Evolutionary conservation across 2,888 invertebrate species (phyloP).

Genomic region (Aleiodes leptofemur): DNA sequence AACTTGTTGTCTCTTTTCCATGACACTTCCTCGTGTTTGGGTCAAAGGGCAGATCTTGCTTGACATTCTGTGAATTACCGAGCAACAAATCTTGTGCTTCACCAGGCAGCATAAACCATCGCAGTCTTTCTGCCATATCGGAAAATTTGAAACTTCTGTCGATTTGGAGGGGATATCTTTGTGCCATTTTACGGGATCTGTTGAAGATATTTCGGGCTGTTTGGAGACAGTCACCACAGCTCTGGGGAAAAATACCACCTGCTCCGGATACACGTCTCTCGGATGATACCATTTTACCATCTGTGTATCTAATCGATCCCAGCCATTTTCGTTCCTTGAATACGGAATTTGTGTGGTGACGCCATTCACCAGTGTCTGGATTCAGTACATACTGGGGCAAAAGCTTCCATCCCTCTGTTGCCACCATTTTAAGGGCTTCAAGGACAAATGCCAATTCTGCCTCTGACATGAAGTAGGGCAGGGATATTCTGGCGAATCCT

Average conservation of each 20-base stretch:
- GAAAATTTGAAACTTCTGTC: slow-evolving; percentile 85
- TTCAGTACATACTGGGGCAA: slow-evolving; percentile 92
- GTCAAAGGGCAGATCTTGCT: slow-evolving; percentile 86
- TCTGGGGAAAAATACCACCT: slow-evolving; percentile 85
- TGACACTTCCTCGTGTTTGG: slow-evolving; percentile 77
- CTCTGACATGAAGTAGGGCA: slow-evolving; percentile 91
- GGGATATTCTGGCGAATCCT: slow-evolving; percentile 89
- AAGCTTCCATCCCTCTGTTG: slow-evolving; percentile 92
- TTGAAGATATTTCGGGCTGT: slow-evolving; percentile 87
- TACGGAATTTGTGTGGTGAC: slow-evolving; percentile 86
- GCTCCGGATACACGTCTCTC: slow-evolving; percentile 85
- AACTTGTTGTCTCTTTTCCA: slow-evolving; percentile 48
- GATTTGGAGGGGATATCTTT: slow-evolving; percentile 82
- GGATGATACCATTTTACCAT: slow-evolving; percentile 85
- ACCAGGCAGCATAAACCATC: slow-evolving; percentile 93
- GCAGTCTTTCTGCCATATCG: slow-evolving; percentile 80
- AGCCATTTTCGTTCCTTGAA: slow-evolving; percentile 90
- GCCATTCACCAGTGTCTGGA: slow-evolving; percentile 92
- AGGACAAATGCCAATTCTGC: slow-evolving; percentile 87
- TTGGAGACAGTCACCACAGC: slow-evolving; percentile 85
- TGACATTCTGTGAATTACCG: slow-evolving; percentile 85
- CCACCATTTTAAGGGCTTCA: slow-evolving; percentile 90
- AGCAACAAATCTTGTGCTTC: slow-evolving; percentile 88
- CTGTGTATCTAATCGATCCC: slow-evolving; percentile 84
- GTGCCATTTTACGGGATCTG: slow-evolving; percentile 85